Conservation (phyloP, 2,888 invertebrate genomes). For the Dascillus cervinus region DNA sequence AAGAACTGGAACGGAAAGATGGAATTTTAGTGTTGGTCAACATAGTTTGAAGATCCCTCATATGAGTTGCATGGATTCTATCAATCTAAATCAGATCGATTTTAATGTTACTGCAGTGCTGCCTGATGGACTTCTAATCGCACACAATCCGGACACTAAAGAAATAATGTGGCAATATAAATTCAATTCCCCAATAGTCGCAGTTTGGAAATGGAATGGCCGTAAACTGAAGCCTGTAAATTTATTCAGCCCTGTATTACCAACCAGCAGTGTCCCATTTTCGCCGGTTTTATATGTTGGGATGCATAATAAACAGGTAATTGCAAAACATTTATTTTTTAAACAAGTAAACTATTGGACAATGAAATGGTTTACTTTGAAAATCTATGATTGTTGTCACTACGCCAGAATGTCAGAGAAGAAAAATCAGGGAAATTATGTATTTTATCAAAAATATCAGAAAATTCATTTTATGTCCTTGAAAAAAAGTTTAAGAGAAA, state of each 20-base stretch:
- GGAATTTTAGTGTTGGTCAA: constrained; percentile 94
- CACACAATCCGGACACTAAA: constrained; percentile 17
- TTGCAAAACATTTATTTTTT: too few relatives aligned
- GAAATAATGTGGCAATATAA: constrained; percentile 40
- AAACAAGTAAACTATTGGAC: constrained; percentile 1
- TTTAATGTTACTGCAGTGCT: constrained; percentile 59
- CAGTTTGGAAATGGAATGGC: constrained; percentile 73
- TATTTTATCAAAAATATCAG: too few relatives aligned
- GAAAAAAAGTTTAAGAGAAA: too few relatives aligned
- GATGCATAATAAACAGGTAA: constrained; percentile 73
- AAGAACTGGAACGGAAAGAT: constrained; percentile 77
- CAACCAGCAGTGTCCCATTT: constrained; percentile 28
- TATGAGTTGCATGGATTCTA: constrained; percentile 34
- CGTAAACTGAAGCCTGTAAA: constrained; percentile 62
- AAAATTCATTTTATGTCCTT: too few relatives aligned
- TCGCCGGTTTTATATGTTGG: constrained; percentile 75
- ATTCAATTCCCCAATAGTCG: constrained; percentile 78
- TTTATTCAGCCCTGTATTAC: constrained; percentile 50
- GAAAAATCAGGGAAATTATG: too few relatives aligned
- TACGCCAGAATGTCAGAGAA: too few relatives aligned
- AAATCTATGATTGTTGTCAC: too few relatives aligned
- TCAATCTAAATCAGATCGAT: constrained; percentile 31
- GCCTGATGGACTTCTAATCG: constrained; percentile 63
- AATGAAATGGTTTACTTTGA: too few relatives aligned
- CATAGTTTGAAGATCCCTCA: constrained; percentile 65